These are phyloP conservation scores for Stomorhina lunata DNA, from an alignment of 2,888 invertebrate genomes.

Conservation along the genomic window DNA sequence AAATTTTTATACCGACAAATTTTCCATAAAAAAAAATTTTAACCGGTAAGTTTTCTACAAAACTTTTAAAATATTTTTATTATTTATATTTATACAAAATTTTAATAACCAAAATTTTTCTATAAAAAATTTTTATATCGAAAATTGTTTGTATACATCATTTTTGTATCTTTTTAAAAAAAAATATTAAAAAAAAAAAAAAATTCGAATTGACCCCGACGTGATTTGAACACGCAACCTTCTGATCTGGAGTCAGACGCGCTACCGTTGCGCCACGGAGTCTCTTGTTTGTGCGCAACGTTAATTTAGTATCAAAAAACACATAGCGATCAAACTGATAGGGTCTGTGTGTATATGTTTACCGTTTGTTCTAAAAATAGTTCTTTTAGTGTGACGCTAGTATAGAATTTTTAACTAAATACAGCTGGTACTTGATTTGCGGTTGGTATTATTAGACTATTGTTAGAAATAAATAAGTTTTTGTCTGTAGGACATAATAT, in stretches of 20 bases:
- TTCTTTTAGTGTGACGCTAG: background rate
- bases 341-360: background rate
- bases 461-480: background rate
- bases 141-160: too few species aligned
- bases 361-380: slow-evolving; percentile 22
- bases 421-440: background rate
- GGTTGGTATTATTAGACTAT: background rate
- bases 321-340: background rate
- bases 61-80: too few species aligned
- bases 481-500: background rate
- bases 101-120: too few species aligned
- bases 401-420: slow-evolving; percentile 1
- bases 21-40: too few species aligned
- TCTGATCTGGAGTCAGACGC: slow-evolving; percentile 74
- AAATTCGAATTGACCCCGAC: slow-evolving; percentile 69
- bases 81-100: too few species aligned
- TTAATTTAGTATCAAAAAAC: background rate
- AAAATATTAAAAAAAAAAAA: background rate
- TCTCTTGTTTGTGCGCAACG: slow-evolving; percentile 6
- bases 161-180: background rate
- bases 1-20: too few species aligned
- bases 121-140: too few species aligned
- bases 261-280: slow-evolving; percentile 76
- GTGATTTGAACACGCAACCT: slow-evolving; percentile 76
- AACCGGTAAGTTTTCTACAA: too few species aligned